Base-by-base conservation (phyloP, 2,113 vertebrate genomes). In the Eulemur macaco region DNA sequence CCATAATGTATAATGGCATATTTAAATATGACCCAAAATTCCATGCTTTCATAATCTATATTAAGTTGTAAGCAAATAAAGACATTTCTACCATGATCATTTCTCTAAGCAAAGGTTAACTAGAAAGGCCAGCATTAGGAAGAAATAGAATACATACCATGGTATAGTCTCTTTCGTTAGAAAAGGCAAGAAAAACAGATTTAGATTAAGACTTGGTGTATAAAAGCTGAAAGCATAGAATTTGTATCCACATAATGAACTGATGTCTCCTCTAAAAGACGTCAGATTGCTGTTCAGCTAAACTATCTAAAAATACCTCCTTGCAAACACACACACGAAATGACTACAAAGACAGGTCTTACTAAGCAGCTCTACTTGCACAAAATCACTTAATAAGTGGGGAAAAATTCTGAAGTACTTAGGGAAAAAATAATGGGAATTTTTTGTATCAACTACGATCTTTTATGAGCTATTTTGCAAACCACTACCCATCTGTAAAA, bases 331-430 rank as follows among this genome's bases (percentile, higher is more conserved):
- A 97, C 96, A 97, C 97, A 96, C 37, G 64, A 97, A 98, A 96
- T 93, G 98, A 98, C 97, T 98, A 98, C 97, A 98, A 96, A 98
- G 98, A 97, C 97, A 97, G 97, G 97, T 97, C 98, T 98, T 98
- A 98, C 98, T 98, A 98, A 98, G 98, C 98, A 97, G 98, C 97
- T 97, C 96, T 15, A 90, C 95, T 97, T 96, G 97, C 89, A 96
- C 89, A 98, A 95, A 98, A 97, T 97, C 96, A 96, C 96, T 98
- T 97, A 98, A 97, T 97, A 97, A 98, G 58, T 93, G 76, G 63
- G 47, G 63, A 63, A 88, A 76, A 83, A n/a, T 71, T 95, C 37
- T 88, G 66, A 97, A 96, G 76, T 92, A 91, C 83, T 96, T 89
- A 89, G 60, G n/a, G 39, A 95, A 97, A 91, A 97, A 95, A 94